Evolutionary conservation across 2,113 vertebrate species (phyloP), one percentile per base, ranked within the genome.

Genomic region (Corvus cornix): DNA sequence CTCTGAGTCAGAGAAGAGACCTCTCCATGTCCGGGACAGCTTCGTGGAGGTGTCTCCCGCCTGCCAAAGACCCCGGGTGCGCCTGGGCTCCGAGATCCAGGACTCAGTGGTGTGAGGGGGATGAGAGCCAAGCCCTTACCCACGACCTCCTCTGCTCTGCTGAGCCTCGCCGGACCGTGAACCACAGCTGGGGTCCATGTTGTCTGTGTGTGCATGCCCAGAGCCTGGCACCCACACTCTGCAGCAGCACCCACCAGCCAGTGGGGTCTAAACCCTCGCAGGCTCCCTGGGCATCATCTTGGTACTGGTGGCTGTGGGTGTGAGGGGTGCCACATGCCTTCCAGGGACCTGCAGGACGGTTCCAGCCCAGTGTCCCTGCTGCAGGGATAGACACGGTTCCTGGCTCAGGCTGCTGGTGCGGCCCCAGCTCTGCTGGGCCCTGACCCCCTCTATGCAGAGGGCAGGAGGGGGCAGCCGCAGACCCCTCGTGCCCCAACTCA

Each of bases 1-100:
- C 92, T 98, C 98, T 0, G 99, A 99, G 91, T 98, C 99, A 0
- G 99, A 99, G 93, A 99, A 98, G 96, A 98, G 98, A 95, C 99
- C 98, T 1, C 98, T 99, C 72, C 98, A 98, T 31, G 53, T 99
- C 37, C 98, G 97, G 69, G 98, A 99, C 95, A 99, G 98, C 92
- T 98, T 98, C 0, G 99, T 99, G 93, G 99, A 99, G 96, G 98
- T 99, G 78, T 99, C 98, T 3, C 98, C 98, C 0, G 86, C 98
- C 51, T 98, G 99, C 94, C 99, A 99, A 43, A 97, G 98, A 92
- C 99, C 99, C 37, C 98, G 99, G 33, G 99, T 99, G 69, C 98
- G 99, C 85, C 98, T 99, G 51, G 99, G 99, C 93, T 99, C 99
- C 0, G 99, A 99, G 96, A 99, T 99, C 95, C 99, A 99, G 97